Percentiles rank a stretch among this genome's conserved stretches.
Conservation (phyloP, 2,113 vertebrate species). For the Platycercus adscitus region DNA sequence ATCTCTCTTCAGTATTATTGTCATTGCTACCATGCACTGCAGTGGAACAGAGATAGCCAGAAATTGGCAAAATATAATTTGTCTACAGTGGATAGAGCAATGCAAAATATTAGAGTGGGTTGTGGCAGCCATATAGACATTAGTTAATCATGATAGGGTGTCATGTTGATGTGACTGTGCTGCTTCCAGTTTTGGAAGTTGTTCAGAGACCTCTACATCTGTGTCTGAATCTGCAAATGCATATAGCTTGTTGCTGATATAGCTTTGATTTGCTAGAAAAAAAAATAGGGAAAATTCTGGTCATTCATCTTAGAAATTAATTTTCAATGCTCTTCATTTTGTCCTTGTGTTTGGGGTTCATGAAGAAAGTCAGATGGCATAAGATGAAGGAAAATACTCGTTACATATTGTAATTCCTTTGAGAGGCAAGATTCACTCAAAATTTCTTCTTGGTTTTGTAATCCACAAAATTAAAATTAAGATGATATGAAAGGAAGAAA, state of each 20-base stretch:
- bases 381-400: constrained; percentile 51
- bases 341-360: background rate
- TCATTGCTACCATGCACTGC: background rate
- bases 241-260: background rate
- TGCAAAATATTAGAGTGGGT: background rate
- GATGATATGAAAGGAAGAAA: background rate
- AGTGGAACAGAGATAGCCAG: background rate
- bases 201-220: constrained; percentile 61
- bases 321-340: constrained; percentile 37
- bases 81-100: background rate
- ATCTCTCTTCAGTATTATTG: background rate
- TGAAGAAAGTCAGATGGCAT: constrained; percentile 16
- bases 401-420: background rate
- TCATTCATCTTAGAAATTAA: constrained; percentile 58
- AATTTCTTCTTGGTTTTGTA: background rate
- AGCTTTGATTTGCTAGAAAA: constrained; percentile 50
- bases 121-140: constrained; percentile 9
- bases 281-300: constrained; percentile 22
- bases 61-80: background rate
- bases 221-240: constrained; percentile 33
- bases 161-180: constrained; percentile 6
- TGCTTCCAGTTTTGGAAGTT: constrained; percentile 39
- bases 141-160: constrained; percentile 1
- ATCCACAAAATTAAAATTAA: background rate
- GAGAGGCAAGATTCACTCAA: background rate